A percentile compares a stretch with the other conserved stretches of the same genome.
Conservation (phyloP, 2,888 invertebrate species). For the Luperina nickerlii region DNA sequence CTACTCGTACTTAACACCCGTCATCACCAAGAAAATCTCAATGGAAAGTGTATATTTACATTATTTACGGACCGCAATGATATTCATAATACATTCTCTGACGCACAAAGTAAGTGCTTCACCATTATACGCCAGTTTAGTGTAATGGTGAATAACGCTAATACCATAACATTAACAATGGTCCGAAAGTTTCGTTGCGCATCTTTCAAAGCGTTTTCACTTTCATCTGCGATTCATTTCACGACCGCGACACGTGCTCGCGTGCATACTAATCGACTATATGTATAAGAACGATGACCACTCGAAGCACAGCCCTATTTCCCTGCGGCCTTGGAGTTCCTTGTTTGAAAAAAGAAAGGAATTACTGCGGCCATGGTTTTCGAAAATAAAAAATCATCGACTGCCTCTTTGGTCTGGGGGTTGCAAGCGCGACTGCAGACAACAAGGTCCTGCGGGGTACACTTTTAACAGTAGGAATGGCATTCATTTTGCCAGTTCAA, state of each 20-base stretch:
- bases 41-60: conserved; percentile 57
- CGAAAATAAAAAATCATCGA: background rate
- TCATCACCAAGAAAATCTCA: conserved; percentile 19
- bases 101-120: conserved; percentile 51
- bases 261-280: conserved; percentile 73
- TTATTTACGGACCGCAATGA: conserved; percentile 37
- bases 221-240: conserved; percentile 78
- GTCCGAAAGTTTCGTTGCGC: conserved; percentile 74
- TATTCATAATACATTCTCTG: conserved; percentile 40
- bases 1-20: background rate
- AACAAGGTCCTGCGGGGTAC: too few relatives aligned
- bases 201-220: conserved; percentile 76
- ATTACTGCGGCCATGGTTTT: conserved; percentile 1
- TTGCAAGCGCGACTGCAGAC: background rate
- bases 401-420: background rate
- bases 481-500: too few relatives aligned
- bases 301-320: conserved; percentile 51
- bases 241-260: conserved; percentile 72
- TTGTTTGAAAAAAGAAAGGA: conserved; percentile 53
- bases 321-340: conserved; percentile 67
- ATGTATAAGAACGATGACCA: conserved; percentile 41
- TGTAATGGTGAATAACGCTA: conserved; percentile 58
- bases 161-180: conserved; percentile 67
- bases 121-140: conserved; percentile 61
- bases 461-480: too few relatives aligned